phyloP scores from a whole-genome alignment of 2,797 vertebrate species.

The Amniataba percoides region DNA sequence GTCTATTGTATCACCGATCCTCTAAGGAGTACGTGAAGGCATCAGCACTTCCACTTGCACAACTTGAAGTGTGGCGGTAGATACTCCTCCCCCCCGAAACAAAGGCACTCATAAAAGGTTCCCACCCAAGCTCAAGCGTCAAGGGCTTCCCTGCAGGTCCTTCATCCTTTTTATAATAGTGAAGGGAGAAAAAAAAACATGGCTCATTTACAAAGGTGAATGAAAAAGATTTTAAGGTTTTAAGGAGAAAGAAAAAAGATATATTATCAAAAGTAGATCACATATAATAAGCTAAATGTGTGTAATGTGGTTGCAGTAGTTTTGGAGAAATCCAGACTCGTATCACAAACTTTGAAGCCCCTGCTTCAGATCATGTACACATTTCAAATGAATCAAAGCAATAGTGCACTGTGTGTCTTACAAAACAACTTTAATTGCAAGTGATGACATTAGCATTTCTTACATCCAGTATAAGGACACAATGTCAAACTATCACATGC shows the following conservation, averaged over 20 bases:
- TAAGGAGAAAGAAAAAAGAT: no score
- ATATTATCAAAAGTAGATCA: no score
- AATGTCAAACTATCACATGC: conserved; percentile 79
- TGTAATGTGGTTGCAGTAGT: no score
- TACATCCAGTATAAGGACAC: conserved; percentile 77
- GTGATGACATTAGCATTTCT: conserved; percentile 80
- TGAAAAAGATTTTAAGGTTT: no score
- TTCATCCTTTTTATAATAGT: neutral
- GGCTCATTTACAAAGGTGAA: neutral
- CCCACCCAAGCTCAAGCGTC: neutral
- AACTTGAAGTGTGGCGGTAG: conserved; percentile 12
- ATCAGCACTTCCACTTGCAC: conserved; percentile 40
- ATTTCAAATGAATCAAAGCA: conserved; percentile 3
- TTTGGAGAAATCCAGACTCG: no score
- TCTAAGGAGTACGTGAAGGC: conserved; percentile 13
- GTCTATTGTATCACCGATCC: neutral
- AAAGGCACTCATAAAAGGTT: conserved; percentile 40
- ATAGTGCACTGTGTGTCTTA: conserved; percentile 47
- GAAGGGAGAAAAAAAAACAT: neutral
- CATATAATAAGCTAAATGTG: no score
- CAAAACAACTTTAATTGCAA: conserved; percentile 83
- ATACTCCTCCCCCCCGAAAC: neutral
- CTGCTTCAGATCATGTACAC: no score
- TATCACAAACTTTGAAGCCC: no score
- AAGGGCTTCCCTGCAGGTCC: neutral